Evolutionary conservation across 2,888 invertebrate genomes (phyloP).

Genomic region (Eledona agricola): DNA sequence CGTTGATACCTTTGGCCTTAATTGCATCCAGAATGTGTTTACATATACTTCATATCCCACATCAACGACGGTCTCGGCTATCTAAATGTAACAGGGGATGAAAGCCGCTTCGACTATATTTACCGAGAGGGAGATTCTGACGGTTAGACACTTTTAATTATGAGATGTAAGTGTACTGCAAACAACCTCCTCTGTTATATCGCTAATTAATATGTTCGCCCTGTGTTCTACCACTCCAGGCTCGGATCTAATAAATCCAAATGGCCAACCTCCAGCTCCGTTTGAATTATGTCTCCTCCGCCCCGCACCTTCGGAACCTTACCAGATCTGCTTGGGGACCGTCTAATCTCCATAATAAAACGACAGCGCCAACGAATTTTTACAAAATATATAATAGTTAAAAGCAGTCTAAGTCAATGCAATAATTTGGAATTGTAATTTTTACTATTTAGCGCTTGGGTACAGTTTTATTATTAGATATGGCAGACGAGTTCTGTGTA

Average conservation of each 20-base stretch:
- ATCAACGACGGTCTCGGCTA: slow-evolving; percentile 38
- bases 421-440: no score
- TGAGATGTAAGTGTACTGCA: slow-evolving; percentile 54
- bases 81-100: slow-evolving; percentile 37
- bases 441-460: no score
- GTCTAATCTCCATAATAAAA: no score
- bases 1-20: slow-evolving; percentile 61
- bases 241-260: slow-evolving; percentile 21
- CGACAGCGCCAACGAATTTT: no score
- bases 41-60: slow-evolving; percentile 59
- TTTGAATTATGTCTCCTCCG: no score
- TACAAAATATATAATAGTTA: no score
- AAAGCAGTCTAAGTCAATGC: no score
- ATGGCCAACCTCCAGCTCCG: not conserved
- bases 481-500: not conserved
- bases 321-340: no score
- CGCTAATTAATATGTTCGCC: slow-evolving; percentile 44
- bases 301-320: no score
- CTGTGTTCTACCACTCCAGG: slow-evolving; percentile 30
- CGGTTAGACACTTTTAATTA: slow-evolving; percentile 57
- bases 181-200: slow-evolving; percentile 48
- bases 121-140: slow-evolving; percentile 52
- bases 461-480: no score
- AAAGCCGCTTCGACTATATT: slow-evolving; percentile 43
- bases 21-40: slow-evolving; percentile 62